phyloP scores from a whole-genome alignment of 2,113 vertebrate genomes.

The Macheiramphus alcinus region DNA sequence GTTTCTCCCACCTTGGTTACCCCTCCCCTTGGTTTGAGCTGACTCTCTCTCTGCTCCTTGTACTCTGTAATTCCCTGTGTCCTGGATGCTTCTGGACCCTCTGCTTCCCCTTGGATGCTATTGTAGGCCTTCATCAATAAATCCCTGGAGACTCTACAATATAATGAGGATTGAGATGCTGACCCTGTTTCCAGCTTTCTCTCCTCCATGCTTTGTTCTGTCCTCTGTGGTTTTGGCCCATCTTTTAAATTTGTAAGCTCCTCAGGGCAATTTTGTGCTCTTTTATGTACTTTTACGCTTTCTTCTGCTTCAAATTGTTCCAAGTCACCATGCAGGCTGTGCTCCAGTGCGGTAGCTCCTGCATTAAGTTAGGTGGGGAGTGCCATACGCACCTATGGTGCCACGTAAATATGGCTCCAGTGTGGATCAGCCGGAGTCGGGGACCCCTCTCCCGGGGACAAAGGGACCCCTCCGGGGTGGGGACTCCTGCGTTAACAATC shows the following conservation, averaged over 20 bases:
- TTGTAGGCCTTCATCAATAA: neutral
- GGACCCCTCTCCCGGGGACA: neutral
- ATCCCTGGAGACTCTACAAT: fast-evolving
- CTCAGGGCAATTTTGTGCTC: neutral
- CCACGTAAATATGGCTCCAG: fast-evolving
- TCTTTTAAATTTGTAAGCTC: neutral
- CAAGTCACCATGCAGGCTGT: neutral
- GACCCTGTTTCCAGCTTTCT: neutral
- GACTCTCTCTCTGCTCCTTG: neutral
- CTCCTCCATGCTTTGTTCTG: neutral
- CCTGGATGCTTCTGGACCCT: neutral
- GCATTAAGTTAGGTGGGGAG: fast-evolving
- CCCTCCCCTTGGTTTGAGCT: neutral
- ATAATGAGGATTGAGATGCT: neutral
- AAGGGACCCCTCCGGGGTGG: neutral
- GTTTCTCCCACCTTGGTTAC: neutral
- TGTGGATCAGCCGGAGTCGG: neutral
- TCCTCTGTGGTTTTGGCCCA: neutral
- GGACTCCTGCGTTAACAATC: neutral
- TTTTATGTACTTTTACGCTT: neutral
- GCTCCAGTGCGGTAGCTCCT: neutral
- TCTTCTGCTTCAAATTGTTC: neutral
- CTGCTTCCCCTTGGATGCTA: neutral
- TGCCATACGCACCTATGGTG: fast-evolving
- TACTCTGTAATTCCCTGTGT: neutral